These are phyloP conservation scores for Eudemis profundana DNA, from an alignment of 2,888 invertebrate genomes.

Conservation along the genomic window DNA sequence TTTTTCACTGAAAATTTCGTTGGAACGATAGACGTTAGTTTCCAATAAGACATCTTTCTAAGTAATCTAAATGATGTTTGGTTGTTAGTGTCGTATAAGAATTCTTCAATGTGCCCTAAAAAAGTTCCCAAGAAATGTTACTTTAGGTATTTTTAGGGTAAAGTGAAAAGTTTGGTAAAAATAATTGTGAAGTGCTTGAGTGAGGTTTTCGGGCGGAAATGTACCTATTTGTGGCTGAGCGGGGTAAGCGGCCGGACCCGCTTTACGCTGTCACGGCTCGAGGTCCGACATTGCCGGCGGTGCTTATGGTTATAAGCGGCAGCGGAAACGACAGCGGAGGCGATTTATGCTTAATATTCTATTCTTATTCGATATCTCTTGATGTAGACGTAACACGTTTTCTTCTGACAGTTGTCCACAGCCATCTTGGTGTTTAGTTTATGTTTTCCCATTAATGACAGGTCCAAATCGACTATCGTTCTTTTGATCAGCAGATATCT, in stretches of 20 bases:
- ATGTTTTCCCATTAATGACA: background rate
- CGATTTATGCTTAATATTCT: conserved; percentile 42
- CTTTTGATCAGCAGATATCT: no score
- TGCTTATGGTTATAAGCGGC: conserved; percentile 45
- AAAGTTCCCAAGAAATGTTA: conserved; percentile 9
- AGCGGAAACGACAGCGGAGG: conserved; percentile 52
- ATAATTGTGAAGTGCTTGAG: conserved; percentile 39
- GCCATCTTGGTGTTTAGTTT: background rate
- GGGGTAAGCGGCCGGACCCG: conserved; percentile 68
- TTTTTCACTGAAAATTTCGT: background rate
- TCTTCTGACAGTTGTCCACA: background rate
- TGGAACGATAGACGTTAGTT: background rate
- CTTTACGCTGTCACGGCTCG: conserved; percentile 75
- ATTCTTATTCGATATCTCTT: background rate
- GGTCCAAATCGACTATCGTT: no score
- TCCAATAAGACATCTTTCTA: conserved; percentile 8
- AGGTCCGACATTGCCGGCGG: conserved; percentile 49
- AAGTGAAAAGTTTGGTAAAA: conserved; percentile 26
- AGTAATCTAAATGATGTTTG: background rate
- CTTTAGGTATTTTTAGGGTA: conserved; percentile 11
- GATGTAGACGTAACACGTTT: background rate
- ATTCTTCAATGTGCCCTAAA: background rate
- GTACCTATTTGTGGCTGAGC: conserved; percentile 78
- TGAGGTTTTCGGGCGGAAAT: conserved; percentile 53
- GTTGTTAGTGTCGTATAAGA: conserved; percentile 2